These are phyloP conservation scores for Craterocephalus amniculus DNA, from an alignment of 2,797 vertebrate genomes.

Conservation along the genomic window DNA sequence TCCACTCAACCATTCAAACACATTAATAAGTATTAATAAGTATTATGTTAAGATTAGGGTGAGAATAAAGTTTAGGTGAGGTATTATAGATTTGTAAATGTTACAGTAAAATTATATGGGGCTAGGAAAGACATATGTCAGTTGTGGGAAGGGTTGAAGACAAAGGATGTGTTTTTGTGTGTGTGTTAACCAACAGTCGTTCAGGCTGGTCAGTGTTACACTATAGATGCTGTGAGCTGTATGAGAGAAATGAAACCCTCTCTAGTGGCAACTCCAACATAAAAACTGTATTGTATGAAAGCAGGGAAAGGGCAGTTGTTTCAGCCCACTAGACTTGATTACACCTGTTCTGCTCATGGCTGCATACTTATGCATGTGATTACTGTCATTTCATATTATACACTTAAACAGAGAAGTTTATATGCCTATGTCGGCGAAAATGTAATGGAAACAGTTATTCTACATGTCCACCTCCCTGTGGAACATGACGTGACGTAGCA, in stretches of 20 bases:
- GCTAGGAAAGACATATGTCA: neutral
- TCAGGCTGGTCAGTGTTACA: constrained; percentile 24
- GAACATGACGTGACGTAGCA: no score
- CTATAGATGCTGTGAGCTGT: constrained; percentile 25
- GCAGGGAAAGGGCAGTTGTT: constrained; percentile 29
- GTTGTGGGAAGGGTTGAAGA: neutral
- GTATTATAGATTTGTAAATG: no score
- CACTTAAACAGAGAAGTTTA: constrained; percentile 33
- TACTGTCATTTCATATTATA: constrained; percentile 55
- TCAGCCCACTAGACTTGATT: constrained; percentile 63
- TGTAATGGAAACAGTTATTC: no score
- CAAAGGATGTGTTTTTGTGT: constrained; percentile 2
- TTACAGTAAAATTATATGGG: no score
- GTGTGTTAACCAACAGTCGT: constrained; percentile 7
- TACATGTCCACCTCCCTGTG: no score
- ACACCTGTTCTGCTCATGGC: constrained; percentile 36
- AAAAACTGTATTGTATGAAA: constrained; percentile 45
- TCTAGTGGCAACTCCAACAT: constrained; percentile 44
- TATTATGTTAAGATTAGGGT: no score
- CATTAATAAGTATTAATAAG: no score
- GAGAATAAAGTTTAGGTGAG: no score
- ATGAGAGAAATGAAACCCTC: constrained; percentile 36
- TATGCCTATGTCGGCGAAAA: no score
- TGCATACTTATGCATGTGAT: constrained; percentile 44
- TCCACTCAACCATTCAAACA: neutral